Evolutionary conservation across 2,797 vertebrate genomes (phyloP).

Genomic region (Oryzias dopingdopingensis): DNA sequence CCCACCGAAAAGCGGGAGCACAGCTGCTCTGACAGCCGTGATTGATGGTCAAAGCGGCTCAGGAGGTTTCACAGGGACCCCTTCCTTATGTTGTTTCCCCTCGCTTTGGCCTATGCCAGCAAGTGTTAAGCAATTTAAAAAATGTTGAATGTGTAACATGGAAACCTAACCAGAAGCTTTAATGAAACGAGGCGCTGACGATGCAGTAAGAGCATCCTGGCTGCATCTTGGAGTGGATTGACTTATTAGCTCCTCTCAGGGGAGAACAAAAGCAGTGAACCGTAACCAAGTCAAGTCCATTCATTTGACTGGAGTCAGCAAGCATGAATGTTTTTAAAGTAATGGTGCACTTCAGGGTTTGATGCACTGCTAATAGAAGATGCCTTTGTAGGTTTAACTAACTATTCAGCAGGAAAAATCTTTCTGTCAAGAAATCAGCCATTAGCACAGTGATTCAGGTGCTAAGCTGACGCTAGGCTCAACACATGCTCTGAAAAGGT

Average conservation of each 20-base stretch:
- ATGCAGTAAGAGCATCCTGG: slow-evolving; percentile 63
- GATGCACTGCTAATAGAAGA: slow-evolving; percentile 42
- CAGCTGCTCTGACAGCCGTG: slow-evolving; percentile 66
- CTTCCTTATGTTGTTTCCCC: slow-evolving; percentile 45
- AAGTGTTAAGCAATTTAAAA: slow-evolving; percentile 57
- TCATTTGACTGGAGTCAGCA: slow-evolving; percentile 56
- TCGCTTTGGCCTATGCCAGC: slow-evolving; percentile 30
- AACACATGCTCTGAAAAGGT: slow-evolving; percentile 28
- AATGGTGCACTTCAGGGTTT: slow-evolving; percentile 48
- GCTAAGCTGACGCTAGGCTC: slow-evolving; percentile 8
- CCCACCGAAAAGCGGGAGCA: slow-evolving; percentile 45
- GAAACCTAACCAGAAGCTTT: slow-evolving; percentile 57
- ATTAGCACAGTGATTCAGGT: slow-evolving; percentile 32
- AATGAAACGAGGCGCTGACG: slow-evolving; percentile 68
- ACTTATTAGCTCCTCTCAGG: slow-evolving; percentile 57
- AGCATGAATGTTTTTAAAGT: slow-evolving; percentile 62
- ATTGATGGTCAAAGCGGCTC: slow-evolving; percentile 63
- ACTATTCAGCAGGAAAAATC: slow-evolving; percentile 42
- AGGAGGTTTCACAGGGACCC: slow-evolving; percentile 44
- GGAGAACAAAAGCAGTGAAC: slow-evolving; percentile 60
- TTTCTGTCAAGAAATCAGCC: slow-evolving; percentile 43
- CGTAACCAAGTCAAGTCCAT: slow-evolving; percentile 52
- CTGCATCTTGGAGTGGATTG: slow-evolving; percentile 51
- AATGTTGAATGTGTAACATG: slow-evolving; percentile 65
- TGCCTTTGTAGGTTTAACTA: slow-evolving; percentile 42